Base-by-base conservation (phyloP, 2,797 vertebrate species). In the Manis pentadactyla region DNA sequence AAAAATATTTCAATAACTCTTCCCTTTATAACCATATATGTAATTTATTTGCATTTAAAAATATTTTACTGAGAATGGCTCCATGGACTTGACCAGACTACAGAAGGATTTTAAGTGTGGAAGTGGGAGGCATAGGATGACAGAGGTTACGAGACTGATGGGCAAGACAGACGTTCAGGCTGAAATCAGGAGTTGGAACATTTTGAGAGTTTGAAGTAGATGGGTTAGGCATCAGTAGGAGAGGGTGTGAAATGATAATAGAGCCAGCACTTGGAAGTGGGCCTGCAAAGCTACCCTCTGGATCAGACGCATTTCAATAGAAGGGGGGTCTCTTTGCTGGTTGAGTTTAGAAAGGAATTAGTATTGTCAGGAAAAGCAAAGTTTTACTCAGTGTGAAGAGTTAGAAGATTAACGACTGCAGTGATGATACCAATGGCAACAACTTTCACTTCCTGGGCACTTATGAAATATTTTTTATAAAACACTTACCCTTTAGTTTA, bases 301-400 rank as follows among this genome's bases (percentile, higher is more conserved):
- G 5, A 10, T n/a, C 34, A 23, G 75, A 87, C 17, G 39, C 0
- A 11, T 18, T 49, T 74, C 23, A 29, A 9, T 34, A 15, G 37
- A 55, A 61, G 57, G 57, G 61, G 11, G 49, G 27, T 57, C 39
- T 64, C 19, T 90, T 63, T 69, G 31, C 42, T 84, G 53, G 29
- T 18, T 68, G 37, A 31, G 37, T 82, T 71, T 53, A 66, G 51
- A n/a, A 86, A 25, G 39, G 51, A 85, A 37, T 74, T 81, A 66
- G 42, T 42, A 68, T 91, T 85, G 23, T n/a, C 57, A 92, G 69
- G 78, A 66, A n/a, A 75, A 93, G 69, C 73, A 64, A 95, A 55
- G 73, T 78, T 71, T 49, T 57, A 55, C 29, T 73, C 59, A 61
- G 7, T 46, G 25, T 63, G 46, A 53, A 81, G 61, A 77, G 25